Percentiles rank a stretch among this genome's conserved stretches.
These are phyloP conservation scores for Babyrousa celebensis DNA, from an alignment of 2,797 vertebrate genomes.

Conservation along the genomic window DNA sequence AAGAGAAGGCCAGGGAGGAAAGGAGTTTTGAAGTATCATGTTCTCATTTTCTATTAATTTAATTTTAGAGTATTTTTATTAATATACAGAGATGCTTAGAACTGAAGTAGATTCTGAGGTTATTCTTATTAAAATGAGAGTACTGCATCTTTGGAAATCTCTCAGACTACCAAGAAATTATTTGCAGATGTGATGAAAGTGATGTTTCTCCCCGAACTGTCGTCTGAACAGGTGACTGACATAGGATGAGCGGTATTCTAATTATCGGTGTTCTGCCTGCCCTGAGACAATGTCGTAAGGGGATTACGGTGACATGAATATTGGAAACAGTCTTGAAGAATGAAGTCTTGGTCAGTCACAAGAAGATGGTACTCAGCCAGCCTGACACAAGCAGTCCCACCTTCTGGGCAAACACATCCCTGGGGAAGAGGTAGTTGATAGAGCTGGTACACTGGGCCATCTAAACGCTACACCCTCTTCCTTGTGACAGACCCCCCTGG, in stretches of 20 bases:
- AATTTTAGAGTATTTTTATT: constrained; percentile 36
- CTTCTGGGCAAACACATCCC: background rate
- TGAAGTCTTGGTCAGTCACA: background rate
- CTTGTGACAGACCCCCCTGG: fast-evolving
- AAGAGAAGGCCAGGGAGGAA: constrained; percentile 65
- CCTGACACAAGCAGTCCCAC: background rate
- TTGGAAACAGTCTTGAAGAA: background rate
- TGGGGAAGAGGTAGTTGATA: background rate
- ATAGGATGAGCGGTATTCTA: background rate
- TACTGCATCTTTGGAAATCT: constrained; percentile 49
- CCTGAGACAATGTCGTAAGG: background rate
- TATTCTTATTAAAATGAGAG: background rate
- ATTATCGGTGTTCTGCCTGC: background rate
- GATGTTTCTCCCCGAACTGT: constrained; percentile 9
- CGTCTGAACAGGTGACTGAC: background rate
- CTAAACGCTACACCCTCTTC: too few species aligned
- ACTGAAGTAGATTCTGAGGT: background rate
- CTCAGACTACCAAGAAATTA: constrained; percentile 38
- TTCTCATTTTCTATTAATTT: constrained; percentile 61
- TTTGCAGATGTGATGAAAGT: background rate
- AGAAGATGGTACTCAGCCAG: background rate
- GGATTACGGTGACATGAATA: background rate
- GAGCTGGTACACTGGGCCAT: background rate
- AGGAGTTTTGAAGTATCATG: constrained; percentile 40
- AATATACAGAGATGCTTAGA: constrained; percentile 57